These are phyloP conservation scores for Rhogogaster chlorosoma DNA, from an alignment of 2,888 invertebrate species.

Conservation along the genomic window DNA sequence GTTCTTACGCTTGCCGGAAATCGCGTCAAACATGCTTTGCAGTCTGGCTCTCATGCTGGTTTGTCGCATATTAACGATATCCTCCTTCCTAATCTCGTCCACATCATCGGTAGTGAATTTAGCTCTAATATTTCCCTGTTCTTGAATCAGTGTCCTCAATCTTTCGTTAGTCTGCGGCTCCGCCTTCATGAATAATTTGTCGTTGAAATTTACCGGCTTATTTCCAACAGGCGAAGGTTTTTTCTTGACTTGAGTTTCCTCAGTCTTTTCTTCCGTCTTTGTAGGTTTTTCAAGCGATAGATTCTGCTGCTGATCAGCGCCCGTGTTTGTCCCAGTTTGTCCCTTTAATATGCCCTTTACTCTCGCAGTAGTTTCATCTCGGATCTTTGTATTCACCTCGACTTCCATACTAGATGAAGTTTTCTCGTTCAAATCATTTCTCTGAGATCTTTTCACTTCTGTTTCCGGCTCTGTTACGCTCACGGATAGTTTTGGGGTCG, in stretches of 20 bases:
- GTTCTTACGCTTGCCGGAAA: constrained; percentile 73
- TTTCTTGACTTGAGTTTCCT: neutral
- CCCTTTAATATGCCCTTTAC: constrained; percentile 39
- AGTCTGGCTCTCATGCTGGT: constrained; percentile 73
- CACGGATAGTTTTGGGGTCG: neutral
- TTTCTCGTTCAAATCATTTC: neutral
- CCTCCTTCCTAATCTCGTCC: constrained; percentile 75
- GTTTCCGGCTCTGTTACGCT: neutral
- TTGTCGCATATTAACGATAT: constrained; percentile 74
- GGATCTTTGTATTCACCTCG: neutral
- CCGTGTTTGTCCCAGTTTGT: neutral
- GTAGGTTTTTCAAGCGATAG: neutral
- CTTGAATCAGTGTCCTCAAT: constrained; percentile 69
- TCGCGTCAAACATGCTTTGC: constrained; percentile 75
- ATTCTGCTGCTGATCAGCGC: neutral
- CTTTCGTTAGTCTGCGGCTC: constrained; percentile 72
- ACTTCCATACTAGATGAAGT: constrained; percentile 18
- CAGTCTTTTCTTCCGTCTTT: neutral
- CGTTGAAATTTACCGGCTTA: constrained; percentile 62
- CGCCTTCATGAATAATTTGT: constrained; percentile 74
- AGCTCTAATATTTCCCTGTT: constrained; percentile 67
- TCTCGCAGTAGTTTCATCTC: neutral
- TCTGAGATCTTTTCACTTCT: constrained; percentile 23
- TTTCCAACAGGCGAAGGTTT: constrained; percentile 13
- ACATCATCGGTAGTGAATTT: constrained; percentile 69